Evolutionary conservation across 2,888 invertebrate genomes (phyloP), one percentile per base, ranked within the genome.

Genomic region (Neuroscelio doddi): DNA sequence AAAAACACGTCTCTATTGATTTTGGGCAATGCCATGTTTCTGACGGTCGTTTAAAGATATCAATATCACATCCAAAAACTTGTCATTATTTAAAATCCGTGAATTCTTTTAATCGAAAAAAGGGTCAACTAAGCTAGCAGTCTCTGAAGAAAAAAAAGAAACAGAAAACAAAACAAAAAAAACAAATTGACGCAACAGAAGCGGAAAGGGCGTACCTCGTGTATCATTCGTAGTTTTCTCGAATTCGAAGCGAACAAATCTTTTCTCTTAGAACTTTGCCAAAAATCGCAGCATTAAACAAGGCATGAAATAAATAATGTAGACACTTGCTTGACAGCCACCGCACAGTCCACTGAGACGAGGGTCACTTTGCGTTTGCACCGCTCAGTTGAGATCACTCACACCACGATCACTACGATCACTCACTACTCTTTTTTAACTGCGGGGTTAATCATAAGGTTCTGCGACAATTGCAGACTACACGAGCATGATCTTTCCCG

Each of bases 1-100:
- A 32, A 32, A 68, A 50, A 67, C 69, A 68, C 68, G 57, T 69
- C 63, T 69, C 68, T 77, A 77, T 77, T 76, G 77, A 77, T 77
- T 77, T 77, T 77, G 71, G 72, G 72, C 73, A 59, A 70, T 65
- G 32, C 32, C 32, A 32, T 32, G 32, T 32, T 32, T 32, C 32
- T 3, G 3, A 12, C 12, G 1, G 32, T 32, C 12, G 12, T 32
- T 1, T 10, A 3, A 12, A 1, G 32, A 12, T 32, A 7, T 32
- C 12, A 32, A 32, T 12, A 32, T 32, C 12, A 32, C 12, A 12
- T 1, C n/a, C 8, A 9, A 29, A 29, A 9, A 29, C 9, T 29
- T 29, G 3, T 32, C 3, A 68, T 56, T 29, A 21, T 27, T 39
- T 50, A 62, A 45, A 63, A 50, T 34, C 42, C 14, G 3, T 2